Evolutionary conservation across 2,113 vertebrate species (phyloP).

Genomic region (Bagarius yarrelli): DNA sequence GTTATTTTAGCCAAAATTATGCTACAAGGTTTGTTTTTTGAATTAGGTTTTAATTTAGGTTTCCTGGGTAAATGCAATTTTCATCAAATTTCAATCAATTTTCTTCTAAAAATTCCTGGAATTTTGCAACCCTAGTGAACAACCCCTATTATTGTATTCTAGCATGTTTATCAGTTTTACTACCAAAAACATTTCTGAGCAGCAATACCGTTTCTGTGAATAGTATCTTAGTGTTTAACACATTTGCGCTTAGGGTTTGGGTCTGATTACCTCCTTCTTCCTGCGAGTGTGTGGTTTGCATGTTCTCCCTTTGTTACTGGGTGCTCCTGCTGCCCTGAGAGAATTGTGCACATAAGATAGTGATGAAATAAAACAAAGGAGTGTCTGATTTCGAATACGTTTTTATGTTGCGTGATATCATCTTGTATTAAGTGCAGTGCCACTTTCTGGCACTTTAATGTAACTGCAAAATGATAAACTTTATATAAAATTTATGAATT

Average conservation of each 20-base stretch:
- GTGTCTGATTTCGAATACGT: background rate
- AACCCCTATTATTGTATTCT: background rate
- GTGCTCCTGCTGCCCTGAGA: background rate
- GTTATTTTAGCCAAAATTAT: no score
- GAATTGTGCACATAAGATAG: background rate
- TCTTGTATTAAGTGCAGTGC: background rate
- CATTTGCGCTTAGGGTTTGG: no score
- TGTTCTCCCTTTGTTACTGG: no score
- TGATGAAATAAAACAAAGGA: background rate
- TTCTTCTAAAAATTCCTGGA: no score
- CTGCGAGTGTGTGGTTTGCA: no score
- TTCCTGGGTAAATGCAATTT: no score
- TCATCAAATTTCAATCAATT: no score
- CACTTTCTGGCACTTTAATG: background rate
- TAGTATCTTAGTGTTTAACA: background rate
- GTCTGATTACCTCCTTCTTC: no score
- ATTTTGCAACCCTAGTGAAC: no score
- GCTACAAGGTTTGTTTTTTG: no score
- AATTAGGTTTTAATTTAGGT: no score
- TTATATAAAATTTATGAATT: background rate
- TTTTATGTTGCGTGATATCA: background rate
- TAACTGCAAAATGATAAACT: background rate
- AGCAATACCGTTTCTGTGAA: background rate
- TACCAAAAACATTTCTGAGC: background rate
- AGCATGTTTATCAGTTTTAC: background rate